Evolutionary conservation across 1,140 invertebrate genomes (phyloP).

Genomic region (Coenobita brevimanus): DNA sequence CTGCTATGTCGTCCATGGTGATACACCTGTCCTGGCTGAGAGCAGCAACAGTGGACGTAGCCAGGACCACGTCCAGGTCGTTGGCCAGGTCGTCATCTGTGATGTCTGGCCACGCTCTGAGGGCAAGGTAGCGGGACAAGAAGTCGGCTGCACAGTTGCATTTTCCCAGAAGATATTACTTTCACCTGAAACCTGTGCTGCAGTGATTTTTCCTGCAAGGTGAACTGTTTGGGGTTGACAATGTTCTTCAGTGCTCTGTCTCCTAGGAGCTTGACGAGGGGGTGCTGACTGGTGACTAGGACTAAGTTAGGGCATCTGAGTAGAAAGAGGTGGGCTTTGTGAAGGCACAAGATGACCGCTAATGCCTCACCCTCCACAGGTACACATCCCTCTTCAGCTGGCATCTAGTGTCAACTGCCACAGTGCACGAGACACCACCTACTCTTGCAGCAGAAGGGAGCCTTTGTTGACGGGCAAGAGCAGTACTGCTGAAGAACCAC

Average conservation of each 20-base stretch:
- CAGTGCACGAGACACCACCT: no score
- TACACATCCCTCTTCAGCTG: no score
- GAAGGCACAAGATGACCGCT: neutral
- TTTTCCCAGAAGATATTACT: no score
- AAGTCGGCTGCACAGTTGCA: no score
- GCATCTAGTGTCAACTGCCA: no score
- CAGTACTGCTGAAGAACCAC: no score
- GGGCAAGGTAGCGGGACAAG: neutral
- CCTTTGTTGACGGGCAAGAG: neutral
- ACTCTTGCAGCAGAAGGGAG: conserved; percentile 2
- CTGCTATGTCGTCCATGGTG: neutral
- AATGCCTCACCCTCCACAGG: no score
- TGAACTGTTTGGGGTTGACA: neutral
- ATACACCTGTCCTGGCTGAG: no score
- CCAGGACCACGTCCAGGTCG: neutral
- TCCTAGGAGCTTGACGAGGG: conserved; percentile 5
- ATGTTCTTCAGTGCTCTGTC: neutral
- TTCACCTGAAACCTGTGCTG: neutral
- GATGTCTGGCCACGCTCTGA: neutral
- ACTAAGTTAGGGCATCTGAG: neutral
- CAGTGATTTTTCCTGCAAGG: neutral
- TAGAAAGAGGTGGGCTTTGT: no score
- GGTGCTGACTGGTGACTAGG: neutral
- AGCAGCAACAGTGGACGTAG: neutral
- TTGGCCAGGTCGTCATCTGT: neutral